Base-by-base conservation (phyloP, 2,113 vertebrate species). In the Narcine bancroftii region DNA sequence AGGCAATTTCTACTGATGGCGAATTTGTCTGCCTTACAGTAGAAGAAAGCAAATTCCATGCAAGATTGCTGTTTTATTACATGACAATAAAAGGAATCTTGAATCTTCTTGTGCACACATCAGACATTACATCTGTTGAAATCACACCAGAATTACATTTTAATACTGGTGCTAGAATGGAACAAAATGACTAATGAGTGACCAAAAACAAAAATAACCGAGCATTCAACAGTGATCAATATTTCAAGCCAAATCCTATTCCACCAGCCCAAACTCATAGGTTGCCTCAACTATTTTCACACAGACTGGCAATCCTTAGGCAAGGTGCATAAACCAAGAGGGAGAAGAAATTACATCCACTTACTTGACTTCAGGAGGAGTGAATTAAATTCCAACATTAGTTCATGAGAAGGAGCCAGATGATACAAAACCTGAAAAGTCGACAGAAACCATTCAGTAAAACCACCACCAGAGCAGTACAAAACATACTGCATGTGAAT, bases 341-440 rank as follows among this genome's bases (percentile, higher is more conserved):
- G 4, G 15, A 15, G n/a, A 39, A 39, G n/a, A 36, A 17, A 69
- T 69, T 17, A 26, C 66, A 24, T 69, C 66, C 21, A 93, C 93
- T 95, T 96, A 99, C 99, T 96, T 94, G 97, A 97, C 56, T 96
- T 94, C 92, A 95, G 95, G 93, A 99, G 96, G 89, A 99, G 94
- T 10, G 60, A 93, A 92, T 95, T 95, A 93, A 97, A 98, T 92
- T 98, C 97, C 94, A 98, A 94, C 98, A 99, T 99, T 92, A 99
- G 93, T 92, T 97, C 96, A 93, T 99, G 99, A 93, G 97, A 98
- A 33, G 98, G 97, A 91, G 97, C 97, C 92, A 96, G 94, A 1
- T 93, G 71, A 79, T 96, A 95, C 92, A 99, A 96, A 47, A 94
- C 94, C 99, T 99, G 93, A 45, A n/a, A 39, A 47, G 93, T 24